phyloP scores from a whole-genome alignment of 2,797 vertebrate species.

The Crax fasciolata region DNA sequence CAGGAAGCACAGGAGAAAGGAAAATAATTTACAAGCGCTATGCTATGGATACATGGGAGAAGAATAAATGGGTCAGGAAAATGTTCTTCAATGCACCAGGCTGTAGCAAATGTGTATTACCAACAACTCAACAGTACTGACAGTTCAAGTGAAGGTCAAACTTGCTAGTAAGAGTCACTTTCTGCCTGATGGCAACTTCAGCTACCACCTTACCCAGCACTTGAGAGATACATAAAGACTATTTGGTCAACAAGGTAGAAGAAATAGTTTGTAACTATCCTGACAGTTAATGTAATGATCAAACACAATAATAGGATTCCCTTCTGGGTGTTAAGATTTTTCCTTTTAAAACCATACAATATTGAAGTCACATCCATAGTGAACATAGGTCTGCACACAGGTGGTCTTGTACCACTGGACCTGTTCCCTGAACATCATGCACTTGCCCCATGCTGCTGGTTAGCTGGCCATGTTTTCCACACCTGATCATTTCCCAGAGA shows the following conservation, averaged over 20 bases:
- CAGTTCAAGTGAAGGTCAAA: slow-evolving; percentile 56
- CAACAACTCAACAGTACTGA: slow-evolving; percentile 42
- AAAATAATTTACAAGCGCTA: slow-evolving; percentile 49
- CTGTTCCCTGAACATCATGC: fast-evolving
- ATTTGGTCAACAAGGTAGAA: background rate
- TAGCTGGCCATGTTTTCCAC: background rate
- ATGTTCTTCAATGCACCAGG: slow-evolving; percentile 18
- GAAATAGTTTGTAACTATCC: background rate
- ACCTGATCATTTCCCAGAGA: background rate
- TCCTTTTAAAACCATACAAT: background rate
- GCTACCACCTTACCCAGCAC: background rate
- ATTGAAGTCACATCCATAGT: fast-evolving
- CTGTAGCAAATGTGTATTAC: slow-evolving; percentile 58
- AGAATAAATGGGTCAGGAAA: slow-evolving; percentile 18
- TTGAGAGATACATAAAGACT: background rate
- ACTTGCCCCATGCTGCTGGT: fast-evolving
- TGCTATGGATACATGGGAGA: background rate
- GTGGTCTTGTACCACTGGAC: fast-evolving
- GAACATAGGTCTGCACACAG: fast-evolving
- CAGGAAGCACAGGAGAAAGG: slow-evolving; percentile 20
- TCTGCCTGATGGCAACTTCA: slow-evolving; percentile 39
- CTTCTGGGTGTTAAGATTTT: fast-evolving
- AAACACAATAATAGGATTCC: background rate
- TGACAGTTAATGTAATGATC: fast-evolving
- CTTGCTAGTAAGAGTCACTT: slow-evolving; percentile 51